Percentiles rank a stretch among this genome's conserved stretches.
Evolutionary conservation across 2,113 vertebrate species (phyloP).

Genomic region (Hippocampus comes): DNA sequence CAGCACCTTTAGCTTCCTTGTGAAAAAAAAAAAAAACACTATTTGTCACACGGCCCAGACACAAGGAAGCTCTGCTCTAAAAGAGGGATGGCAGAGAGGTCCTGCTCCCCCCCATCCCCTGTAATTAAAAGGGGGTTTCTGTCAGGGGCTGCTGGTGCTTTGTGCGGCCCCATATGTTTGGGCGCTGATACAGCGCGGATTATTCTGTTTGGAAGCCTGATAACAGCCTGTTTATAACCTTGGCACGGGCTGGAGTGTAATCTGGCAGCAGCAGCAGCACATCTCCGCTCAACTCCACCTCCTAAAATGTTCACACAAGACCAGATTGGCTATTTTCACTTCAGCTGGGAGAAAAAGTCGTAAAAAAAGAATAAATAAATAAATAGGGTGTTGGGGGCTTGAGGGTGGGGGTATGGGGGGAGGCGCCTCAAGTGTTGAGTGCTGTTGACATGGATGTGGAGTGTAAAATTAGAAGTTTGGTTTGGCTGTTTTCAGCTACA

Average conservation of each 20-base stretch:
- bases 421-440: conserved; percentile 12
- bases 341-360: conserved; percentile 34
- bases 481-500: conserved; percentile 22
- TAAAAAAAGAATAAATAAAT: conserved; percentile 27
- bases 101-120: conserved; percentile 74
- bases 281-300: conserved; percentile 73
- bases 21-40: conserved; percentile 15
- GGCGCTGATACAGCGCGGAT: conserved; percentile 96
- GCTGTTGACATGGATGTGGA: conserved; percentile 25
- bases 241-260: conserved; percentile 93
- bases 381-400: background rate
- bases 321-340: conserved; percentile 53
- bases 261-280: conserved; percentile 93
- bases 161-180: conserved; percentile 98
- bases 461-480: conserved; percentile 31
- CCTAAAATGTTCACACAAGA: conserved; percentile 51
- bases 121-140: conserved; percentile 98
- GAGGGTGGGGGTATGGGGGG: too few species aligned
- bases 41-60: conserved; percentile 23
- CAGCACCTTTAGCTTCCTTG: background rate
- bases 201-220: conserved; percentile 96
- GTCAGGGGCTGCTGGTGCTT: conserved; percentile 90
- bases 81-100: conserved; percentile 45
- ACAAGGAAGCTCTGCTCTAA: conserved; percentile 19
- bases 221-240: conserved; percentile 99